These are phyloP conservation scores for Cheilosia urbana DNA, from an alignment of 2,888 invertebrate species.

Conservation along the genomic window DNA sequence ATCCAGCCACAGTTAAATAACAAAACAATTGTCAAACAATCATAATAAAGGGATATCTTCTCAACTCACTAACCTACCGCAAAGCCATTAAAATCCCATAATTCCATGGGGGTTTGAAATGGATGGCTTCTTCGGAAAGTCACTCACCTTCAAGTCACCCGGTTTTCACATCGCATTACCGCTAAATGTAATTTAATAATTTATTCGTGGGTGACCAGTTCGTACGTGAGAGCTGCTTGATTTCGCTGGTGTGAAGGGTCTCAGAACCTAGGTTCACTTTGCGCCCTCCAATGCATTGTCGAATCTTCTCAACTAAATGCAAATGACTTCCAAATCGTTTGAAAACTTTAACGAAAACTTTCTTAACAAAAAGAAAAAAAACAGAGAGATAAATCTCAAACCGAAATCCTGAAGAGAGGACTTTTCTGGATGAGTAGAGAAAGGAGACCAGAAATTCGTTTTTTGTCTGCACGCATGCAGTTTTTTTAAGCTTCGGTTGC, in stretches of 20 bases:
- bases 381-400: slow-evolving; percentile 6
- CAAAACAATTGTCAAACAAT: slow-evolving; percentile 35
- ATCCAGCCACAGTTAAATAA: slow-evolving; percentile 7
- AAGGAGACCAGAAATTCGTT: neutral
- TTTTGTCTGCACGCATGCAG: neutral
- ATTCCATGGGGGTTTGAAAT: slow-evolving; percentile 21
- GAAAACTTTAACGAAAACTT: slow-evolving; percentile 49
- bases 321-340: slow-evolving; percentile 48
- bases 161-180: slow-evolving; percentile 34
- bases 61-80: slow-evolving; percentile 39
- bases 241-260: slow-evolving; percentile 10
- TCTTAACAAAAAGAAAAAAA: slow-evolving; percentile 8
- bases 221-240: slow-evolving; percentile 27
- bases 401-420: slow-evolving; percentile 3
- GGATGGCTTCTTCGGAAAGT: neutral
- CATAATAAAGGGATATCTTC: slow-evolving; percentile 47
- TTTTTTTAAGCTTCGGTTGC: neutral
- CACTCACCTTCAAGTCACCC: slow-evolving; percentile 11
- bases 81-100: slow-evolving; percentile 57
- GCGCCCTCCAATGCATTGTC: slow-evolving; percentile 23
- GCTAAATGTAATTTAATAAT: slow-evolving; percentile 63
- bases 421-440: neutral
- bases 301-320: slow-evolving; percentile 54
- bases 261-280: neutral
- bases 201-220: slow-evolving; percentile 31